These are phyloP conservation scores for Delphinus delphis DNA, from an alignment of 2,113 vertebrate species.

Conservation along the genomic window DNA sequence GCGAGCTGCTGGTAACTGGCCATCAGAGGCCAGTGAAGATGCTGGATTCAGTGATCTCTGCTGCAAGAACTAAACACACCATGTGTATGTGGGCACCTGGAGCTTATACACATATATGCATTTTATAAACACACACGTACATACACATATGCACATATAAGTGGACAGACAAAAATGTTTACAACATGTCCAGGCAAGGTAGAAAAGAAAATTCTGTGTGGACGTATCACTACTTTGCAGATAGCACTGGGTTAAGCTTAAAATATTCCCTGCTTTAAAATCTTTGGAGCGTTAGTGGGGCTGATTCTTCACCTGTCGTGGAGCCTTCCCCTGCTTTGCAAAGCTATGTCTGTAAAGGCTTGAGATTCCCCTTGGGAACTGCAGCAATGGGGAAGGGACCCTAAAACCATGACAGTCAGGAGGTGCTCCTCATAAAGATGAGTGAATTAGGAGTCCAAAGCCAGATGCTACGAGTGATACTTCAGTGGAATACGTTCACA, in stretches of 20 bases:
- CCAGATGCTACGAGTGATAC: not conserved
- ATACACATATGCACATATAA: not conserved
- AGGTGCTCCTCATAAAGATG: not conserved
- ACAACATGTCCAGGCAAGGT: constrained; percentile 21
- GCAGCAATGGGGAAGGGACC: not conserved
- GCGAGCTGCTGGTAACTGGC: constrained; percentile 18
- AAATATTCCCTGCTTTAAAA: not conserved
- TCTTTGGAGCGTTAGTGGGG: not conserved
- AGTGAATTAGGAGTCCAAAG: not conserved
- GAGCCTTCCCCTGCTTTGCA: not conserved
- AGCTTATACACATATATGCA: not conserved
- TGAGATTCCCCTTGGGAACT: not conserved
- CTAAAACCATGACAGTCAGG: too few relatives aligned
- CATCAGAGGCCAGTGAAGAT: constrained; percentile 23
- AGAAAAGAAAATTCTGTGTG: constrained; percentile 30
- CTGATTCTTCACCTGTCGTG: rapidly evolving
- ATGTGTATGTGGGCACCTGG: not conserved
- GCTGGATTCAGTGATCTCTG: constrained; percentile 44
- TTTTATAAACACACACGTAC: rapidly evolving
- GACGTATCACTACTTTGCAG: not conserved
- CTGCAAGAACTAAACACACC: not conserved
- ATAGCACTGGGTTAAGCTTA: not conserved
- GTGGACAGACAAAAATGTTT: not conserved
- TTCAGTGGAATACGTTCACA: rapidly evolving
- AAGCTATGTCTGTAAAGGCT: not conserved